phyloP scores from a whole-genome alignment of 2,797 vertebrate species.

The Rhinatrema bivittatum region DNA sequence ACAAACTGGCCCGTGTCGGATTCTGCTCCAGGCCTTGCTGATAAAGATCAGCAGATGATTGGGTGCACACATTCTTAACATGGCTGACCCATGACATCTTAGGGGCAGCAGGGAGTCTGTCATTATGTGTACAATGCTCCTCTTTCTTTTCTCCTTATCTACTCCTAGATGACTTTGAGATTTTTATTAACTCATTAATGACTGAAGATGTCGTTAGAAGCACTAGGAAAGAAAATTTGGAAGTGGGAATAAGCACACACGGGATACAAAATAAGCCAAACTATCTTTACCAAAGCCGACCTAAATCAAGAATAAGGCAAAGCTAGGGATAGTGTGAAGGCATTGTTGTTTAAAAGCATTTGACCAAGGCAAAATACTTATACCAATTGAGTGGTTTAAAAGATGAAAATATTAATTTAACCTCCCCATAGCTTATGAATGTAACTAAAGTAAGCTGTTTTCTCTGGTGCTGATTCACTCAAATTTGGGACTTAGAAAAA shows the following conservation, averaged over 20 bases:
- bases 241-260: conserved; percentile 27
- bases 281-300: too few relatives aligned
- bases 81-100: conserved; percentile 98
- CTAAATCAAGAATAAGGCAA: too few relatives aligned
- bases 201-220: conserved; percentile 86
- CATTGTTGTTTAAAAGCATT: too few relatives aligned
- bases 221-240: conserved; percentile 36
- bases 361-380: too few relatives aligned
- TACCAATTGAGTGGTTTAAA: too few relatives aligned
- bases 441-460: too few relatives aligned
- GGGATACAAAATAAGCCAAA: too few relatives aligned
- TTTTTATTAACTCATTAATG: conserved; percentile 99
- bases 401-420: too few relatives aligned
- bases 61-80: conserved; percentile 99
- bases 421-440: too few relatives aligned
- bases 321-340: too few relatives aligned
- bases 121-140: conserved; percentile 87
- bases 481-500: too few relatives aligned
- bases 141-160: conserved; percentile 96
- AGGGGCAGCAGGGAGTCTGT: conserved; percentile 82
- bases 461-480: too few relatives aligned
- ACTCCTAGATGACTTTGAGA: conserved; percentile 88
- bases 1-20: conserved; percentile 85
- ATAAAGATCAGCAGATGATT: conserved; percentile 98
- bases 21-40: conserved; percentile 83